These are phyloP conservation scores for Drosophila sechellia DNA, from an alignment of 1,140 invertebrate genomes.

Conservation along the genomic window DNA sequence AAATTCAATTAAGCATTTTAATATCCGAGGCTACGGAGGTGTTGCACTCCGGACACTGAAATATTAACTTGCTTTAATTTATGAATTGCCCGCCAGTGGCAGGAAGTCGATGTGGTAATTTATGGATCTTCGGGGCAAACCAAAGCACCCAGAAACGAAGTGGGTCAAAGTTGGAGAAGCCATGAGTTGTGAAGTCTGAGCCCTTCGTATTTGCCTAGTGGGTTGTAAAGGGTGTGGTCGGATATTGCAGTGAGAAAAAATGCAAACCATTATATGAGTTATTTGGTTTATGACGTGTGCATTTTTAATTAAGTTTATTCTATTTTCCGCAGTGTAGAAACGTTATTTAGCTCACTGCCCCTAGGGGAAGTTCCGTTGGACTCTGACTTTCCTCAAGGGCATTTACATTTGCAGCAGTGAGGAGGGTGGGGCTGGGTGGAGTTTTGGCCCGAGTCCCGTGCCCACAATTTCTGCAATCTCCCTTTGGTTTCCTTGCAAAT, in stretches of 20 bases:
- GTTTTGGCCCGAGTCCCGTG: conserved; percentile 27
- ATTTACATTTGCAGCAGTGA: conserved; percentile 24
- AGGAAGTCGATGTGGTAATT: conserved; percentile 52
- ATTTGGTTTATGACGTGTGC: background rate
- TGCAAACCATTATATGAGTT: background rate
- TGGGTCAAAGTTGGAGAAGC: conserved; percentile 48
- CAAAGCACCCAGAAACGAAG: conserved; percentile 9
- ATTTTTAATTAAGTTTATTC: too few species aligned
- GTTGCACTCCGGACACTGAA: conserved; percentile 75
- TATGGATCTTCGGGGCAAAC: conserved; percentile 24
- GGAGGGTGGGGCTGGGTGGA: conserved; percentile 17
- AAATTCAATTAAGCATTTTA: conserved; percentile 84
- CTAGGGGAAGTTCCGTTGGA: background rate
- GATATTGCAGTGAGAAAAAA: background rate
- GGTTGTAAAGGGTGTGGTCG: background rate
- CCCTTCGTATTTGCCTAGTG: background rate
- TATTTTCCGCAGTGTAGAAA: background rate
- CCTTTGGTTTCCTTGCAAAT: conserved; percentile 48
- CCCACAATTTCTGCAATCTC: conserved; percentile 32
- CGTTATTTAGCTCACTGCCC: background rate
- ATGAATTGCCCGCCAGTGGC: conserved; percentile 65
- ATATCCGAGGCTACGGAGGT: conserved; percentile 74
- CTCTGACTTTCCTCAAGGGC: conserved; percentile 67
- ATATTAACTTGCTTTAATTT: conserved; percentile 84
- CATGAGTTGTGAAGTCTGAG: background rate